A percentile compares a stretch with the other conserved stretches of the same genome.
These are phyloP conservation scores for Drosophila kanekoi DNA, from an alignment of 2,888 invertebrate genomes.

Conservation along the genomic window DNA sequence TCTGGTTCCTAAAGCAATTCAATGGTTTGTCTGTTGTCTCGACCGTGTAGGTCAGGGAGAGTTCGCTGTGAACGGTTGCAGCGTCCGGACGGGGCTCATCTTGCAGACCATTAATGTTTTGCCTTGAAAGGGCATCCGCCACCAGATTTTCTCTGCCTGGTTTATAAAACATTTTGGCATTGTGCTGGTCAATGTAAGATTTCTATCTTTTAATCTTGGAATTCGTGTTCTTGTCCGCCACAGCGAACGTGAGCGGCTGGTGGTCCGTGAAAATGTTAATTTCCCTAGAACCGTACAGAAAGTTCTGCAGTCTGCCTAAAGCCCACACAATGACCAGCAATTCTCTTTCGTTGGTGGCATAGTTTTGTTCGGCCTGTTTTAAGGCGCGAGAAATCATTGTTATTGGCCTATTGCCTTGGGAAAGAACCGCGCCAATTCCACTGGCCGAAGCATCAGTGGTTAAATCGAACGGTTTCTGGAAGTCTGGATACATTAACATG, in stretches of 20 bases:
- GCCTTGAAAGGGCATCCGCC: background rate
- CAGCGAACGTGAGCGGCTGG: constrained; percentile 1
- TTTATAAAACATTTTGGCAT: too few species aligned
- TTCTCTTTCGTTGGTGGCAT: constrained; percentile 6
- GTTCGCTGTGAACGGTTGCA: too few species aligned
- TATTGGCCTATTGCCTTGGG: constrained; percentile 4
- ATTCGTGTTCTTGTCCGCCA: background rate
- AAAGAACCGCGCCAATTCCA: background rate
- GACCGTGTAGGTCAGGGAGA: too few species aligned
- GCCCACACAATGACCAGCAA: constrained; percentile 3
- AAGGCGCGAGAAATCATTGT: constrained; percentile 6
- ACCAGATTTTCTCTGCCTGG: background rate
- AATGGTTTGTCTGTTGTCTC: background rate
- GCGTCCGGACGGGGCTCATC: background rate
- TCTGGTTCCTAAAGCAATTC: background rate
- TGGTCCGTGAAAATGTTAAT: background rate
- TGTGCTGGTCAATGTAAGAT: too few species aligned
- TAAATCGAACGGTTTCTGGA: constrained; percentile 51
- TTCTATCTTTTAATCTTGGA: background rate
- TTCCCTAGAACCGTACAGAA: constrained; percentile 1
- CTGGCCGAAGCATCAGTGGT: constrained; percentile 10
- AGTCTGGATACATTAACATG: constrained; percentile 77
- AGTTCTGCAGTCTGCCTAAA: constrained; percentile 5
- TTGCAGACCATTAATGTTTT: background rate
- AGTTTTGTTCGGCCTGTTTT: constrained; percentile 9